Conservation (phyloP, 2,113 vertebrate genomes). For the Cochlearius cochlearius region DNA sequence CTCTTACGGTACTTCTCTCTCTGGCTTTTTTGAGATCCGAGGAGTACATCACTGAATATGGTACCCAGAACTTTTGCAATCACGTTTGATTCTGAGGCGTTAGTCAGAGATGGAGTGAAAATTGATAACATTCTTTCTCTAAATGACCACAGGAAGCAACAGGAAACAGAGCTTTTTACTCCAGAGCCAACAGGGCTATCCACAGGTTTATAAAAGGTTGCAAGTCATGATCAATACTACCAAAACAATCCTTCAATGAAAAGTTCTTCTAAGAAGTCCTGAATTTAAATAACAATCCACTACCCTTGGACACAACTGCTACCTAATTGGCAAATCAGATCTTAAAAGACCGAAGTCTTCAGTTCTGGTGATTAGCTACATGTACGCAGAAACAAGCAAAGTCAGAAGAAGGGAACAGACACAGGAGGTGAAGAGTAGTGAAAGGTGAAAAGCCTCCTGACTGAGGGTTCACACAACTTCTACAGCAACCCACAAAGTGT, state of each 20-base stretch:
- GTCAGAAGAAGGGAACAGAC: not conserved
- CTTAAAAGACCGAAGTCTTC: not conserved
- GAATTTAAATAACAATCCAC: not conserved
- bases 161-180: not conserved
- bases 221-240: not conserved
- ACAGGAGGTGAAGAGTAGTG: not conserved
- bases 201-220: not conserved
- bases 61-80: not conserved
- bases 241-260: not conserved
- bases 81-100: not conserved
- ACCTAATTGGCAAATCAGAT: not conserved
- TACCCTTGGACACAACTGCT: not conserved
- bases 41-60: not conserved
- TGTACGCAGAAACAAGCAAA: not conserved
- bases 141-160: not conserved
- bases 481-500: not conserved
- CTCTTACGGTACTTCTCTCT: not conserved
- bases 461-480: not conserved
- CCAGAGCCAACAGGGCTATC: not conserved
- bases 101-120: not conserved
- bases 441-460: not conserved
- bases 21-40: accelerated
- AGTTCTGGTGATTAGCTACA: not conserved
- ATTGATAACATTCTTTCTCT: not conserved
- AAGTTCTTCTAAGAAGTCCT: not conserved